Evolutionary conservation across 2,113 vertebrate genomes (phyloP).

Genomic region (Emydocephalus ijimae): DNA sequence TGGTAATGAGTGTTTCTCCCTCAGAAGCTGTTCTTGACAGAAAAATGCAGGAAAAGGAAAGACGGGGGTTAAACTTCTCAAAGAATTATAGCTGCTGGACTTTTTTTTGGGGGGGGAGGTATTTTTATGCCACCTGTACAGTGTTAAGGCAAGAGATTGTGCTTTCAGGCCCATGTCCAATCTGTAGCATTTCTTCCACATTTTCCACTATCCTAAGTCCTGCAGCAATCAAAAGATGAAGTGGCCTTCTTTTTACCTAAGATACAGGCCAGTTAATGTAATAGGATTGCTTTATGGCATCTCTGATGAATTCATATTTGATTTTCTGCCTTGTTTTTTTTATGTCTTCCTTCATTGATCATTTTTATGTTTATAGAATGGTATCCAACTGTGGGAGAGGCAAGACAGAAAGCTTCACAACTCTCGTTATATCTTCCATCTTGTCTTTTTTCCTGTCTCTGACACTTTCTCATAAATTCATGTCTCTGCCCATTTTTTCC

Average conservation of each 20-base stretch:
- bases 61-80: conserved; percentile 60
- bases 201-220: neutral
- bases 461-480: neutral
- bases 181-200: neutral
- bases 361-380: conserved; percentile 35
- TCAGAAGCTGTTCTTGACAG: conserved; percentile 59
- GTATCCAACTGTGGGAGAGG: neutral
- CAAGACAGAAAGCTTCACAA: conserved; percentile 11
- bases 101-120: neutral
- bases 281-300: neutral
- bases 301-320: neutral
- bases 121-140: neutral
- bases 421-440: neutral
- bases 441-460: neutral
- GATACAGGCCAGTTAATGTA: neutral
- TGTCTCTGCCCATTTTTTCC: neutral
- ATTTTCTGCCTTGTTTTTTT: neutral
- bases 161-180: neutral
- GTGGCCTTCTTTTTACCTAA: neutral
- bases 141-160: neutral
- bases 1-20: conserved; percentile 57
- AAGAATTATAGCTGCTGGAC: conserved; percentile 55
- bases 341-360: conserved; percentile 13
- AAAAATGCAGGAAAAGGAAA: conserved; percentile 51
- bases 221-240: neutral